Conservation (phyloP, 2,888 invertebrate genomes). For the Polymixis lichenea region DNA sequence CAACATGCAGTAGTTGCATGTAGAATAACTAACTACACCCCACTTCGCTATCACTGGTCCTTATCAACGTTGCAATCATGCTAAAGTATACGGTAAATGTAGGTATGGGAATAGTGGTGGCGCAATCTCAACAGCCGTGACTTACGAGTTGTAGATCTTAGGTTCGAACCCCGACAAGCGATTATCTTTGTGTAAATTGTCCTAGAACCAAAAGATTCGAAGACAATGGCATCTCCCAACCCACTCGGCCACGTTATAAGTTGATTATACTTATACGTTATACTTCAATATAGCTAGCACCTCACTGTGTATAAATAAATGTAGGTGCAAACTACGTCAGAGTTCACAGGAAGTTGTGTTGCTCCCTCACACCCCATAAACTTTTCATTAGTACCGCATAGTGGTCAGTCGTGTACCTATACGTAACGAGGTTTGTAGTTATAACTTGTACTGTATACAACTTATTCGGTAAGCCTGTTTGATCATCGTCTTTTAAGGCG, state of each 20-base stretch:
- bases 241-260: no score
- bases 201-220: no score
- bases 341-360: slow-evolving; percentile 11
- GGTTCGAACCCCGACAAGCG: no score
- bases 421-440: not conserved
- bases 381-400: slow-evolving; percentile 33
- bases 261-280: not conserved
- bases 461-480: no score
- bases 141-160: no score
- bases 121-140: no score
- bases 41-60: no score
- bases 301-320: not conserved
- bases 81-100: not conserved
- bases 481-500: no score
- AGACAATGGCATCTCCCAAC: no score
- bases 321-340: not conserved
- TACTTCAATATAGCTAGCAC: not conserved
- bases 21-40: not conserved
- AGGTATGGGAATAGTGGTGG: no score
- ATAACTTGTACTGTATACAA: not conserved
- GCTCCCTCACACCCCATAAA: slow-evolving; percentile 26
- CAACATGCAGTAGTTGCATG: not conserved
- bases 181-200: no score
- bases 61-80: not conserved
- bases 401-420: not conserved